Evolutionary conservation across 2,113 vertebrate genomes (phyloP).

Genomic region (Aleadryas rufinucha): DNA sequence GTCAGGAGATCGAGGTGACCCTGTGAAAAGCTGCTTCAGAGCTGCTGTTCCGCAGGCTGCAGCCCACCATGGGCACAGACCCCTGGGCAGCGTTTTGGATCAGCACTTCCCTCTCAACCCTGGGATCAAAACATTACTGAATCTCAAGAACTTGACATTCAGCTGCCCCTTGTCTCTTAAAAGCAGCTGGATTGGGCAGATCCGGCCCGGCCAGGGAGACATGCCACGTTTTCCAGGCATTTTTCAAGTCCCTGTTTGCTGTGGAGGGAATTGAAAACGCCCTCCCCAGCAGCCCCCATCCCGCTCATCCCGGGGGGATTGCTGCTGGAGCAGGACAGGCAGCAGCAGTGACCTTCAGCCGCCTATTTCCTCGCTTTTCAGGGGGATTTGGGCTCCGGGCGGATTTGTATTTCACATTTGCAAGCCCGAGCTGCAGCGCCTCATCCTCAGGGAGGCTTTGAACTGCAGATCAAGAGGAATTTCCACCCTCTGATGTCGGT

Average conservation of each 20-base stretch:
- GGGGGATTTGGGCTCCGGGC: constrained; percentile 21
- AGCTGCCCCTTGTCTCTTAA: background rate
- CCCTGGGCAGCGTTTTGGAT: fast-evolving
- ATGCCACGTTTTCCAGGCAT: fast-evolving
- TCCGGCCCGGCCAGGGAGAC: background rate
- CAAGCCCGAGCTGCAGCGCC: constrained; percentile 32
- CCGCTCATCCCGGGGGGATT: background rate
- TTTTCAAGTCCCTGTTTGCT: background rate
- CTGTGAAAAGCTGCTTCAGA: background rate
- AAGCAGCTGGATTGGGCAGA: background rate
- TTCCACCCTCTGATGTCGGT: constrained; percentile 59
- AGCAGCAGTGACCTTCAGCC: constrained; percentile 38
- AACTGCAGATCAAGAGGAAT: constrained; percentile 65
- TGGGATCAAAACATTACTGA: background rate
- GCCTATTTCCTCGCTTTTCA: background rate
- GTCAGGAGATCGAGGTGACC: background rate
- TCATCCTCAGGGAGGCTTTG: constrained; percentile 63
- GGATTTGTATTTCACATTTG: constrained; percentile 41
- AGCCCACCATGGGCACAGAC: background rate
- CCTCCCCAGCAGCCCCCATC: background rate
- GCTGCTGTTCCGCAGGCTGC: background rate
- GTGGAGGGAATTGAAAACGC: background rate
- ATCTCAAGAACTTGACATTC: background rate
- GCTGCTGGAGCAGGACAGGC: background rate
- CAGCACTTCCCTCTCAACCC: background rate